A percentile compares a stretch with the other conserved stretches of the same genome.
Evolutionary conservation across 2,888 invertebrate species (phyloP).

Genomic region (Drosophila greeni): DNA sequence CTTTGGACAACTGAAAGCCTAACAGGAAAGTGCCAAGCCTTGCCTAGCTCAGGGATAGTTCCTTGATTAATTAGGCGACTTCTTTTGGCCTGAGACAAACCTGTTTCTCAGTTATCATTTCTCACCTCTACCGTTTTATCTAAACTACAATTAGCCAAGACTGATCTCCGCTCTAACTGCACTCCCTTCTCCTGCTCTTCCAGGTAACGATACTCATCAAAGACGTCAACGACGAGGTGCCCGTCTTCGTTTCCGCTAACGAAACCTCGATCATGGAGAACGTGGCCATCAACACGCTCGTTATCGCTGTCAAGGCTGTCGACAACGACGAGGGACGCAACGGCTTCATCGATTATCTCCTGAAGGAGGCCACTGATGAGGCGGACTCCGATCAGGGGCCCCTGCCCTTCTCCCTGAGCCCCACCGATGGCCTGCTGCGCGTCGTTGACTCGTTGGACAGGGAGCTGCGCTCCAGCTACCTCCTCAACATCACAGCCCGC

Average conservation of each 20-base stretch:
- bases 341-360: constrained; percentile 92
- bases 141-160: constrained; percentile 30
- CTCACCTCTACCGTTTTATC: constrained; percentile 21
- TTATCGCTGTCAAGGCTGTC: constrained; percentile 92
- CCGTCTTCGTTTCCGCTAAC: constrained; percentile 89
- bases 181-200: constrained; percentile 1
- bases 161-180: constrained; percentile 11
- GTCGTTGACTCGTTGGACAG: constrained; percentile 93
- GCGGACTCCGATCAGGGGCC: constrained; percentile 17
- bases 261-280: constrained; percentile 90
- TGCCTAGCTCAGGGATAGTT: not conserved
- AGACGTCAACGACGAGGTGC: constrained; percentile 95
- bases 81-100: constrained; percentile 30
- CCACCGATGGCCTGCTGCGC: constrained; percentile 91
- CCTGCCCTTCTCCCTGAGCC: constrained; percentile 88
- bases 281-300: constrained; percentile 90
- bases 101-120: constrained; percentile 35
- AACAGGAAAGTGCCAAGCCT: no score
- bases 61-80: constrained; percentile 38
- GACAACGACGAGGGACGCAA: constrained; percentile 95
- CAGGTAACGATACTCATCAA: constrained; percentile 92
- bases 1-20: no score
- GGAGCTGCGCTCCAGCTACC: constrained; percentile 87
- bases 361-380: constrained; percentile 71
- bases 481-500: constrained; percentile 87